Evolutionary conservation across 2,888 invertebrate species (phyloP), one percentile per base, ranked within the genome.

Genomic region (Hemithea aestivaria): DNA sequence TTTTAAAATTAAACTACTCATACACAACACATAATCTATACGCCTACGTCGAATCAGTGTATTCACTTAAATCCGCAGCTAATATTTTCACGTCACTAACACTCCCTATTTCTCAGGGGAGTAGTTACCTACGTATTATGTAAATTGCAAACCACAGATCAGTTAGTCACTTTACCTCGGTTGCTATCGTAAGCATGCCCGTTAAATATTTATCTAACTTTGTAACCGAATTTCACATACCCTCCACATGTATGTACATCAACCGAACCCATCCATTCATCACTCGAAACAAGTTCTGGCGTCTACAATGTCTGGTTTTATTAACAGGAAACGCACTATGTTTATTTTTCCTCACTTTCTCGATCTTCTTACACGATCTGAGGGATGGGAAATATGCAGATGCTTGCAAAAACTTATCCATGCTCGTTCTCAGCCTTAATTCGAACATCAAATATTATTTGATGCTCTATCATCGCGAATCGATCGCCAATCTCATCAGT

Each of bases 321-420:
- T 24, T 35, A 2, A 20, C 58, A 2, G 20, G 22, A 9, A 53
- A 55, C 2, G 12, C 29, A 0, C 7, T 2, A 1, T 42, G 47
- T 33, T 51, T 49, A 6, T 1, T 44, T 12, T 53, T 66, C n/a
- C 52, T 75, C 1, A 0, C 40, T 0, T 48, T 71, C 43, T 72
- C 78, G 0, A 48, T 71, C 5, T 38, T 70, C 7, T 45, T 42
- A 1, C 56, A 71, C 27, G 74, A 79, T 24, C 51, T 73, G 2
- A 57, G 46, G 30, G 8, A 33, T 1, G 55, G 60, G 10, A 57
- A 58, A 7, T 70, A 62, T 34, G 43, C 57, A 1, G 74, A 75
- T 35, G 71, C 67, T 1, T 66, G 68, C 35, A 76, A 73, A 45
- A 74, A 76, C 39, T 46, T 54, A 0, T 57, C 66, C 1, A 73